Conservation (phyloP, 2,113 vertebrate genomes). For the Cavia aperea region DNA sequence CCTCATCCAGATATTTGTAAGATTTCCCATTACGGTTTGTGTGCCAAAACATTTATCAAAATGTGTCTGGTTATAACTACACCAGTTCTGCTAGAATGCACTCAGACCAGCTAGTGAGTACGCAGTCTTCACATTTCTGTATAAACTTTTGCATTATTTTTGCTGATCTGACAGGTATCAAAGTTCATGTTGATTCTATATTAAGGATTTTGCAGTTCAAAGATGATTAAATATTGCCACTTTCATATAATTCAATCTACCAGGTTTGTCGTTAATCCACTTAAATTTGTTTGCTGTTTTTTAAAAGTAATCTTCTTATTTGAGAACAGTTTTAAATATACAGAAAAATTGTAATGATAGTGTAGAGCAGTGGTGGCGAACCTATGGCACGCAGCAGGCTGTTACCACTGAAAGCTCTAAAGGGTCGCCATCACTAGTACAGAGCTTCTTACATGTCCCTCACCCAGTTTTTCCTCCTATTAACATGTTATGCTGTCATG, state of each 20-base stretch:
- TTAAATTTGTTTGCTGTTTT: not conserved
- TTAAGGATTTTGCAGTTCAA: not conserved
- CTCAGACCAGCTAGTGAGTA: not conserved
- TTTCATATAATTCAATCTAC: not conserved
- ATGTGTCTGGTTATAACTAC: not conserved
- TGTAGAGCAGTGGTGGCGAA: not conserved
- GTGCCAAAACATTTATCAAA: slow-evolving; percentile 25
- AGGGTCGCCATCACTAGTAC: not conserved
- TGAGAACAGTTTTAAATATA: slow-evolving; percentile 16
- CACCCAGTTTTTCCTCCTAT: not conserved
- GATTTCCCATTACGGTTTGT: not conserved
- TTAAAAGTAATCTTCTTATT: not conserved
- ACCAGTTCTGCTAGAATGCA: not conserved
- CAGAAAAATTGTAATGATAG: not conserved
- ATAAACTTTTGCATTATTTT: not conserved
- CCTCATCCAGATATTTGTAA: not conserved
- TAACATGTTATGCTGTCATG: not conserved
- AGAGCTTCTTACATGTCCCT: not conserved
- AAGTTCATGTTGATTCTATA: not conserved
- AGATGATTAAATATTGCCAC: not conserved
- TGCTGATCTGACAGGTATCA: not conserved
- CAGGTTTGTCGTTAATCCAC: not conserved
- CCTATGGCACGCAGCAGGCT: not conserved
- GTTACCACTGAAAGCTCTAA: not conserved
- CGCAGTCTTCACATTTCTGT: not conserved